Evolutionary conservation across 2,113 vertebrate species (phyloP).

Genomic region (Carettochelys insculpta): DNA sequence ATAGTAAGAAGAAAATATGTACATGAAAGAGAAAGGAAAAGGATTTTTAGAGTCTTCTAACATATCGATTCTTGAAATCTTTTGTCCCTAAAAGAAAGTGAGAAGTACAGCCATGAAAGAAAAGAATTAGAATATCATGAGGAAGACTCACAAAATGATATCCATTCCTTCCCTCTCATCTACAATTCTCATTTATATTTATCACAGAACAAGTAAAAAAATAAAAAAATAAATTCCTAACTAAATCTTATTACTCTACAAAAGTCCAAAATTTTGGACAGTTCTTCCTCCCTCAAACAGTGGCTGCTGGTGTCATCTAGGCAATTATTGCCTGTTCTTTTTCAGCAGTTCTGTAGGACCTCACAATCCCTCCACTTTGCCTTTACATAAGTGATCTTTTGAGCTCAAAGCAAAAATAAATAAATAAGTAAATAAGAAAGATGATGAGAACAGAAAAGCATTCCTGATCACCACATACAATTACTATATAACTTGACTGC

Average conservation of each 20-base stretch:
- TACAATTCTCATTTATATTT: not conserved
- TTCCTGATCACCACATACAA: not conserved
- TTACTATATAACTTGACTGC: not conserved
- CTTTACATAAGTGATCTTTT: not conserved
- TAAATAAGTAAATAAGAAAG: no score
- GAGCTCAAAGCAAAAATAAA: not conserved
- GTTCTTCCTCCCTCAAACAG: not conserved
- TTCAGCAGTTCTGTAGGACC: not conserved
- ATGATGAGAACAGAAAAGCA: not conserved
- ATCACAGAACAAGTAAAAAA: not conserved
- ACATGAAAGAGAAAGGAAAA: constrained; percentile 20
- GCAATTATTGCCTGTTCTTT: constrained; percentile 3
- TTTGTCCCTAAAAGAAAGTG: constrained; percentile 19
- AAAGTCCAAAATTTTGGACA: not conserved
- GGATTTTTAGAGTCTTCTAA: constrained; percentile 58
- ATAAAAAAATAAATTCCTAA: not conserved
- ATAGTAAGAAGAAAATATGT: constrained; percentile 53
- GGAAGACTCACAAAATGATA: not conserved
- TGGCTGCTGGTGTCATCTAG: not conserved
- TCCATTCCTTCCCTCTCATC: not conserved
- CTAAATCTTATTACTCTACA: not conserved
- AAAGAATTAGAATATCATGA: not conserved
- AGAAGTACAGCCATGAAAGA: not conserved
- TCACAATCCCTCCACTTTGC: not conserved
- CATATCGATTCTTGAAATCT: constrained; percentile 44